A percentile compares a stretch with the other conserved stretches of the same genome.
Evolutionary conservation across 2,113 vertebrate genomes (phyloP).

Genomic region (Ochotona princeps): DNA sequence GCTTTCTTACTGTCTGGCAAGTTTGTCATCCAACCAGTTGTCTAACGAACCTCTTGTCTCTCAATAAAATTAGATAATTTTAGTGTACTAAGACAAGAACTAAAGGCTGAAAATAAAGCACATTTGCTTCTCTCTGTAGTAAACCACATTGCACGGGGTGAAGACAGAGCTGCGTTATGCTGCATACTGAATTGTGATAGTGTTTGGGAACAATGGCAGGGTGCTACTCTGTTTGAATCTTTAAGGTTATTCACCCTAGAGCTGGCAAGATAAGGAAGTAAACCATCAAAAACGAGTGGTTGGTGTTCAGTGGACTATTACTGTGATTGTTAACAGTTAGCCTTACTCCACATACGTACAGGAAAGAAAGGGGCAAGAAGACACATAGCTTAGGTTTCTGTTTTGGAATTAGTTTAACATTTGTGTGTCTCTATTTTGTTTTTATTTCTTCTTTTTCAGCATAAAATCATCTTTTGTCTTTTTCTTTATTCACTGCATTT

Average conservation of each 20-base stretch:
- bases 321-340: background rate
- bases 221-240: background rate
- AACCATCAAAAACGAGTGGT: background rate
- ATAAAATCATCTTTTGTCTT: background rate
- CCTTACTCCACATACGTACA: background rate
- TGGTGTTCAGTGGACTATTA: background rate
- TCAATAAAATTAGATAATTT: constrained; percentile 33
- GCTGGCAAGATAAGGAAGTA: background rate
- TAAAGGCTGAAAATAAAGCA: background rate
- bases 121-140: background rate
- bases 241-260: background rate
- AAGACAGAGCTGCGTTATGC: background rate
- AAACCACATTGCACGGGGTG: background rate
- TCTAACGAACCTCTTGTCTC: background rate
- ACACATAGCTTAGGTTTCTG: background rate
- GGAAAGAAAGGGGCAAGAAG: background rate
- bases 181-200: background rate
- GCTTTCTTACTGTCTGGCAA: constrained; percentile 15
- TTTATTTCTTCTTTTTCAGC: background rate
- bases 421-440: background rate
- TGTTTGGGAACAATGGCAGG: background rate
- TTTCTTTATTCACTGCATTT: background rate
- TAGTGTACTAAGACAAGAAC: background rate
- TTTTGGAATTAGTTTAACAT: background rate
- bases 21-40: background rate